Evolutionary conservation across 1,140 invertebrate genomes (phyloP), one percentile per base, ranked within the genome.

Genomic region (Drosophila melanica): DNA sequence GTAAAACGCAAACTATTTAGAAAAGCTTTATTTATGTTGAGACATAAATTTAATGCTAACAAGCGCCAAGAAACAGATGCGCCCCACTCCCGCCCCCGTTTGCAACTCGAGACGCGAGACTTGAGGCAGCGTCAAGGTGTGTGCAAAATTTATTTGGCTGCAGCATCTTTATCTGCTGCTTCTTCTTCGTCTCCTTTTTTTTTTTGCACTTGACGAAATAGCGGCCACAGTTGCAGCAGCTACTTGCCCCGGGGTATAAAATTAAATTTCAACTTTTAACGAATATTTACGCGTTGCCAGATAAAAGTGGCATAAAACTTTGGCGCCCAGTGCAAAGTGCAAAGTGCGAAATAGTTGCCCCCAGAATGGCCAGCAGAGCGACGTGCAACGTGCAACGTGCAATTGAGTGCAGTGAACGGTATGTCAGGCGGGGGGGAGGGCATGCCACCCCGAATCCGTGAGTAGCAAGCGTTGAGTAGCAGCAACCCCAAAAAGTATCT

Each of bases 211-310:
- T 79, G 79, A 79, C 69, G 72, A 75, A 75, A 75, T 64, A 67
- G 72, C 59, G 30, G 74, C 65, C 18, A 33, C 54, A 55, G 57
- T 63, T 66, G 69, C 59, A 50, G 37, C 33, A 58, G 44, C 73
- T 65, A 54, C 60, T 74, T 69, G 66, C 75, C 58, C 48, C 66
- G 39, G 79, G 77, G 84, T 87, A 89, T 89, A 84, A 89, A 89
- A 89, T 89, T 89, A 89, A 89, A 89, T 89, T 89, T 89, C 73
- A 89, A 89, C 84, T 89, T 89, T 89, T 89, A 89, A 89, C 84
- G 84, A 89, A 89, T 89, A 89, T 89, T 89, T 89, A 89, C 84
- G 84, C 80, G 84, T 80, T 84, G 73, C 77, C 63, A 89, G 84
- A 89, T 89, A 89, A 89, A 89, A 87, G 78, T 86, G 79, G 79